Base-by-base conservation (phyloP, 2,888 invertebrate species). In the Eustalomyia histrio region DNA sequence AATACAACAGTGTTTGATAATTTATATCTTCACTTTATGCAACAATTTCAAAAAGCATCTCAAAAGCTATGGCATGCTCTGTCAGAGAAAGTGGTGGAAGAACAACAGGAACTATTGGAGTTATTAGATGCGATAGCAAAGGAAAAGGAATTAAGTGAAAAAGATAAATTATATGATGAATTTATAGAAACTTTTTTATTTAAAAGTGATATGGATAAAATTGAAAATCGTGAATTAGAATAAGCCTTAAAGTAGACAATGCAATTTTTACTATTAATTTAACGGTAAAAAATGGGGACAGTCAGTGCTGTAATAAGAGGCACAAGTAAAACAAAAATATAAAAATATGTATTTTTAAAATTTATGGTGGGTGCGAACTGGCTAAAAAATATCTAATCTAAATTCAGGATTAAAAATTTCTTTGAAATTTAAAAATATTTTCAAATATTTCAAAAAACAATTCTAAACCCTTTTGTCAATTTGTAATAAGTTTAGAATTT, bases 141-240 rank as follows among this genome's bases (percentile, higher is more conserved):
- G 1, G 85, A 85, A 43, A 58, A 55, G 21, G 75, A 84, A 9
- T 47, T 85, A 21, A 69, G 72, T 12, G 83, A 83, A 60, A 84
- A 82, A 64, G 85, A 85, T 72, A 85, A 85, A 80, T 67, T 85
- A 5, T 85, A 84, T 55, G 85, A 85, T 79, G 85, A 85, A 72
- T 85, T 85, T 65, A 85, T 85, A 79, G 85, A 84, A 63, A 84
- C 80, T 82, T 85, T 80, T 80, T 74, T 85, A 33, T 85, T 85
- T 53, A 83, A 83, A 57, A 52, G 61, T 9, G 69, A 71, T 24
- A 57, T 57, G 12, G 64, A 69, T 21, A 21, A 50, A 1, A 12
- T 65, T 18, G 61, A 80, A 50, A 79, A 75, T 63, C 76, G 78
- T 35, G 76, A 82, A 61, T 73, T 83, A 50, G 72, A 72, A 17